Base-by-base conservation (phyloP, 1,140 invertebrate species). In the Drosophila asahinai region DNA sequence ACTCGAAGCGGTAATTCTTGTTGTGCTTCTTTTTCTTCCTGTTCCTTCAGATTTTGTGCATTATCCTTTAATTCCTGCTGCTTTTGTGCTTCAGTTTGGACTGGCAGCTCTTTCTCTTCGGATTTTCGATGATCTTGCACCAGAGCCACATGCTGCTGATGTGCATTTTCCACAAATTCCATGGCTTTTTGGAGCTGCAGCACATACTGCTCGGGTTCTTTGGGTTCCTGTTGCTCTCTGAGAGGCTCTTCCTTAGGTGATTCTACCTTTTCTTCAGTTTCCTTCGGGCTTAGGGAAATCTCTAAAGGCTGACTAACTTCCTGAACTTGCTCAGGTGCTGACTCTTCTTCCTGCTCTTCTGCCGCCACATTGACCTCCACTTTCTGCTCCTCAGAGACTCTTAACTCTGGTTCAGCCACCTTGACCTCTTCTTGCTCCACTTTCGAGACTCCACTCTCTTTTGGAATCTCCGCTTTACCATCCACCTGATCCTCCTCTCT, bases 401-500 rank as follows among this genome's bases (percentile, higher is more conserved):
- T 38, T 1, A 43, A 6, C 17, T 59, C 48, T 12, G 2, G 30
- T 19, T 62, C 42, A 6, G 0, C 27, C 27, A 27, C 27, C 27
- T 27, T 27, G 27, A 27, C 27, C 27, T 27, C 27, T 27, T 27
- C 27, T 27, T 27, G 27, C 27, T 27, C 27, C 1, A 27, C 15
- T n/a, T 58, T 30, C 5, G 25, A 6, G 6, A 14, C 49, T 14
- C 11, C 22, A 2, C 27, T 12, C 19, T 70, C 47, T 12, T 61
- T 11, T 22, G 43, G 27, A 4, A 22, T 0, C 11, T 25, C 6
- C 8, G 7, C 45, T 17, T 49, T 11, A 2, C 1, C 19, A 9
- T 61, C 55, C 25, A 38, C 12, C 40, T 64, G 49, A 27, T 66
- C 51, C 33, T 52, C 49, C 15, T 84, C 81, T 15, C 68, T 64